Evolutionary conservation across 2,888 invertebrate species (phyloP), one percentile per base, ranked within the genome.

Genomic region (Onthophagus sagittarius): DNA sequence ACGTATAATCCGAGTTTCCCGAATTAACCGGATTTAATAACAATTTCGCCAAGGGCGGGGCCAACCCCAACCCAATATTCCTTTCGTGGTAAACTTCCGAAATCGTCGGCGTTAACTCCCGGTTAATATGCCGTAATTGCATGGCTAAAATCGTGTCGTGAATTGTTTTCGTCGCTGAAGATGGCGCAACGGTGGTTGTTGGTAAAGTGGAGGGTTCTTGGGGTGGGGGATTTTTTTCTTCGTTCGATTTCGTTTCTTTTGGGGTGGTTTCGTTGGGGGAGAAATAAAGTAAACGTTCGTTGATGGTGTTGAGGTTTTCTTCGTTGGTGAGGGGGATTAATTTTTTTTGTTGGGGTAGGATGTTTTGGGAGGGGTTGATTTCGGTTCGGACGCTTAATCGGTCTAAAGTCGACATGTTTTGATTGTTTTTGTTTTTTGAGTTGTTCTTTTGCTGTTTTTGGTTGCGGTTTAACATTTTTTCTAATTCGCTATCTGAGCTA

Each of bases 61-160:
- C 96, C 11, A 96, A 86, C 0, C 95, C 96, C 62, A 96, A 85
- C 0, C 96, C 96, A 70, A 96, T 89, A 82, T 92, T 96, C 77
- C 96, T 88, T 82, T 97, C 96, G 79, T 96, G 96, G 81, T 96
- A 97, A 0, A 96, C 94, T 81, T 96, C 96, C 0, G 95, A 95
- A 78, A 96, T 96, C 0, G 95, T 95, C 0, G 95, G 95, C 0
- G 94, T 95, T 76, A 95, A 87, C 84, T 97, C 96, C 0, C 96
- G 90, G 76, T 95, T 95, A 84, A 96, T 91, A 78, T 94, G 92
- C 0, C 93, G 87, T 77, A 94, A 87, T 82, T 93, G 92, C 0
- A 88, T 88, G 0, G 92, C 91, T 83, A 92, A 86, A 69, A 91
- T 90, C 0, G 93, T 90, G 78, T 93, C 93, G 81, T 93, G 90